Percentiles rank a stretch among this genome's conserved stretches.
Evolutionary conservation across 35 echinoderm and acorn worm species (phyloP).

Genomic region (Strongylocentrotus purpuratus): DNA sequence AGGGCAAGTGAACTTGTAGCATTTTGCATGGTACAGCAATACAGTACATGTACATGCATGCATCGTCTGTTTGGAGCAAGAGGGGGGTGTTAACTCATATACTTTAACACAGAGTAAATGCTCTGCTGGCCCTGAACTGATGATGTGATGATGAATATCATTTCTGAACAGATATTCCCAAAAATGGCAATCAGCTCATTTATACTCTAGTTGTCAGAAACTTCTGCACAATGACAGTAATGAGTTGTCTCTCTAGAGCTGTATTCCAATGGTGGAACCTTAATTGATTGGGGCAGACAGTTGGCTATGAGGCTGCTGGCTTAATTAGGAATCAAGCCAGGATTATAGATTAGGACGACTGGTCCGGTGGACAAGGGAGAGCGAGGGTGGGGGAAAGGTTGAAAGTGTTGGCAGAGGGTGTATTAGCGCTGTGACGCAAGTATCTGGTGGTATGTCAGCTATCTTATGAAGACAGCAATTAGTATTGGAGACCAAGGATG

Average conservation of each 20-base stretch:
- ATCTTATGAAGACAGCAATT: neutral
- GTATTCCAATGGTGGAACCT: neutral
- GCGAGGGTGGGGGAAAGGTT: neutral
- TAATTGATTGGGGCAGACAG: neutral
- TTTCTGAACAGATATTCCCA: too few species aligned
- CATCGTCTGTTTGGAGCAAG: too few species aligned
- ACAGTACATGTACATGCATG: too few species aligned
- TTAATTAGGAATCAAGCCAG: neutral
- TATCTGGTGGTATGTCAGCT: neutral
- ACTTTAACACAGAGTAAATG: too few species aligned
- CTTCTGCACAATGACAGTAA: neutral
- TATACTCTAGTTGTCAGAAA: neutral
- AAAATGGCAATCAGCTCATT: too few species aligned
- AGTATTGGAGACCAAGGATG: neutral
- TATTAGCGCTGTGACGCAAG: neutral
- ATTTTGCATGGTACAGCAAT: too few species aligned
- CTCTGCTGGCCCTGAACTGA: too few species aligned
- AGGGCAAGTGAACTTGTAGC: too few species aligned
- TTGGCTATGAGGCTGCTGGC: neutral
- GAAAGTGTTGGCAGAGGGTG: neutral
- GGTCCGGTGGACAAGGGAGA: neutral
- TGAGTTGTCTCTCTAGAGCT: neutral
- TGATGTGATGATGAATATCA: too few species aligned
- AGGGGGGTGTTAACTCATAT: too few species aligned
- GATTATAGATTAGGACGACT: neutral